Base-by-base conservation (phyloP, 2,113 vertebrate species). In the Saccopteryx bilineata region DNA sequence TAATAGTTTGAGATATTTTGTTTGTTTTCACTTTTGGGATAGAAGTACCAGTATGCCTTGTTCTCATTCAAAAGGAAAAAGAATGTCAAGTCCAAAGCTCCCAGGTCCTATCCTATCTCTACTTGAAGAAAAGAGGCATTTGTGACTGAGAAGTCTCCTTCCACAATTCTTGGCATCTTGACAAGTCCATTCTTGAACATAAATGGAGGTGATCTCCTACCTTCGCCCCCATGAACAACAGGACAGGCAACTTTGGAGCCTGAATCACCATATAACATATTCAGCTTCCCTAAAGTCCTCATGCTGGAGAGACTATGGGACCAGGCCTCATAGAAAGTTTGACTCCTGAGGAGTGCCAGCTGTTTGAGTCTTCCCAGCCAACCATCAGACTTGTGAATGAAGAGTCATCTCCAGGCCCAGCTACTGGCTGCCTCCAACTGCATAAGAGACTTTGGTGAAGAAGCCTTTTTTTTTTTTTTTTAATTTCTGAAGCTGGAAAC, bases 101-200 rank as follows among this genome's bases (percentile, higher is more conserved):
- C 76, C 54, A 93, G 11, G 31, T 71, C 19, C 81, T 87, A 39
- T 39, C 39, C 39, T 39, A 17, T 50, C 61, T 71, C 75, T 82
- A 65, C 48, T 95, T 95, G 19, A 93, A 86, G 65, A 72, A 87
- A 80, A 93, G 46, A 54, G 21, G 26, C 50, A 5, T 85, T 61
- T 85, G 52, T 79, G 66, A 79, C 54, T n/a, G 21, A 33, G 48
- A 82, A n/a, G 60, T 71, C 74, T 86, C 50, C 26, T 94, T 90
- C 68, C 68, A 76, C 13, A 80, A 60, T 26, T 75, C 80, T 65
- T 81, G 1, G 89, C 58, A 92, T 75, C 81, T 76, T 76, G 2
- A 89, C 58, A 92, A 72, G 60, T 65, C 17, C 60, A 75, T 61
- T 91, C 83, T 56, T 72, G 21, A 95, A 93, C 78, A 87, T 69